Percentiles rank a stretch among this genome's conserved stretches.
Conservation (phyloP, 2,113 vertebrate genomes). For the Corydoras sp. region DNA sequence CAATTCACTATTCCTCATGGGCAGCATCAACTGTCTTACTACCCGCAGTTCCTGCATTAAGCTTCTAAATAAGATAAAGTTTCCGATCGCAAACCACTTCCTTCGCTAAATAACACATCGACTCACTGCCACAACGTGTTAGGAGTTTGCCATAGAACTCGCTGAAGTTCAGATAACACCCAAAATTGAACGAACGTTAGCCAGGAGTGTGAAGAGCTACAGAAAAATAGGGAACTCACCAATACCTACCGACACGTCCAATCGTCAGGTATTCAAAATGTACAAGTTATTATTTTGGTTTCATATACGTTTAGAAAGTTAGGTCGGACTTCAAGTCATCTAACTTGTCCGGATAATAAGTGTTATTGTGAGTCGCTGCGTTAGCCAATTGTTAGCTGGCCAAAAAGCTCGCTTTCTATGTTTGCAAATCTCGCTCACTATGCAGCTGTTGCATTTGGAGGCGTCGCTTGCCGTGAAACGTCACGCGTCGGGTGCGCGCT, state of each 20-base stretch:
- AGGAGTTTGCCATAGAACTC: neutral
- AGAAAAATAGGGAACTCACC: slow-evolving; percentile 60
- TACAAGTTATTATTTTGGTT: slow-evolving; percentile 6
- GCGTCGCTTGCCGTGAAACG: slow-evolving; percentile 42
- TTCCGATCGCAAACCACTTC: slow-evolving; percentile 14
- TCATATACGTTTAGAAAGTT: neutral
- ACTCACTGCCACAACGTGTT: neutral
- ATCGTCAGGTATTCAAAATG: slow-evolving; percentile 52
- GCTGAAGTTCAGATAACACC: slow-evolving; percentile 7
- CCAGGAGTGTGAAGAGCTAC: slow-evolving; percentile 20
- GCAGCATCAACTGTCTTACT: slow-evolving; percentile 32
- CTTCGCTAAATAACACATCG: neutral
- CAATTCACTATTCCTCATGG: slow-evolving; percentile 34
- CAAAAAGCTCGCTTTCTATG: slow-evolving; percentile 53
- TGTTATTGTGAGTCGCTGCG: slow-evolving; percentile 46
- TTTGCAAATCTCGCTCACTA: slow-evolving; percentile 56
- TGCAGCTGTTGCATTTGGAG: slow-evolving; percentile 68
- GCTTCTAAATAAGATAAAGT: slow-evolving; percentile 33
- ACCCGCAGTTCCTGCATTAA: slow-evolving; percentile 36
- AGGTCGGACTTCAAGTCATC: neutral
- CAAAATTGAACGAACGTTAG: slow-evolving; percentile 32
- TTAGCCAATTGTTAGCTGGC: slow-evolving; percentile 53
- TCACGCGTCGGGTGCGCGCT: slow-evolving; percentile 52
- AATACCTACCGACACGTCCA: slow-evolving; percentile 54
- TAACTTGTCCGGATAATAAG: slow-evolving; percentile 5